Base-by-base conservation (phyloP, 2,797 vertebrate species). In the Yasuhikotakia modesta region DNA sequence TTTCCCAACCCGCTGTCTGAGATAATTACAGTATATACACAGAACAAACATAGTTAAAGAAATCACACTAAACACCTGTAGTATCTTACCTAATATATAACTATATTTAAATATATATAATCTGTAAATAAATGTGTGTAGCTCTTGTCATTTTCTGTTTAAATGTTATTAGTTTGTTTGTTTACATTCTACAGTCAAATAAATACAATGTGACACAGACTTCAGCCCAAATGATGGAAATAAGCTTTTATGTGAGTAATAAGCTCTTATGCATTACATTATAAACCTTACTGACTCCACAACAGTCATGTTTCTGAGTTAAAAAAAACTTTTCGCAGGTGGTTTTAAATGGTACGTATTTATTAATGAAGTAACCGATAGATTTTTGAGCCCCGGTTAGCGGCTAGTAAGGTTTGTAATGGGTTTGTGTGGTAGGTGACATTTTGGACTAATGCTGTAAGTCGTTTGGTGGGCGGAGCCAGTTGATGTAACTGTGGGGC, bases 141-240 rank as follows among this genome's bases (percentile, higher is more conserved):
- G 85, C 79, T 78, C 76, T 80, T 81, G 58, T 70, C 43, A 53
- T 65, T 75, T 81, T 71, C 45, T 53, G 81, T 70, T 68, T 89
- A 82, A 77, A 82, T 84, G 58, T 78, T 84, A 86, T 85, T 82
- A 79, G 35, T 39, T 39, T 39, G 6, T 76, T 86, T 88, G 88
- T 92, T 91, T 92, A 91, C 89, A 88, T 70, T 86, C 69, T 68
- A 57, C 45, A 87, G 85, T 87, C 79, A 80, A 78, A 78, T 83
- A 83, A 91, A 87, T 85, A 86, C 85, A 71, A 78, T 84, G 57
- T 78, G 80, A 53, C 86, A 81, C 87, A 77, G 82, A 82, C 82
- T 82, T 81, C 82, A 87, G 86, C 90, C 87, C 82, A 72, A 80
- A 87, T 72, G 84, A 86, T 85, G 70, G 85, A 76, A 86, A 87